Conservation (phyloP, 2,797 vertebrate genomes). For the Australoheros facetus region DNA sequence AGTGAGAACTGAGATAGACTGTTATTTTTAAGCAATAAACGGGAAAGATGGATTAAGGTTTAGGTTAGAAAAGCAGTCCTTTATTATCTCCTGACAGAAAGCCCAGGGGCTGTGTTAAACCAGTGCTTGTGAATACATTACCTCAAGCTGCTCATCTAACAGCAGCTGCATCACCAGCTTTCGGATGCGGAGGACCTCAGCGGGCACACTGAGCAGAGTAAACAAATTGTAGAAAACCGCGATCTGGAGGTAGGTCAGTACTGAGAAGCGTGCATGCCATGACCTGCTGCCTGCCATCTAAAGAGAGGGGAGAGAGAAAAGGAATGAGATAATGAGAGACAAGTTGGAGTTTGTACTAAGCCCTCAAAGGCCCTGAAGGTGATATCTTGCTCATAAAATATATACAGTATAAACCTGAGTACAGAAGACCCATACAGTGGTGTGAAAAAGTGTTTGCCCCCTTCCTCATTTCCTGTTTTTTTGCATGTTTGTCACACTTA, state of each 20-base stretch:
- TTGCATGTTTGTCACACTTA: no score
- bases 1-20: conserved; percentile 15
- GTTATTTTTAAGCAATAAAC: conserved; percentile 54
- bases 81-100: conserved; percentile 53
- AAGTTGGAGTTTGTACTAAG: not conserved
- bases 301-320: not conserved
- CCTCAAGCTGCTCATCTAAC: conserved; percentile 97
- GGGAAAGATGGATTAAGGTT: conserved; percentile 47
- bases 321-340: not conserved
- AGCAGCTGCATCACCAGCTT: conserved; percentile 90
- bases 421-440: not conserved
- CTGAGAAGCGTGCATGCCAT: conserved; percentile 94
- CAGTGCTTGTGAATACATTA: conserved; percentile 52
- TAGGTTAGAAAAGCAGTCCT: conserved; percentile 52
- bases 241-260: conserved; percentile 96
- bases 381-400: not conserved
- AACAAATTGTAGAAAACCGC: conserved; percentile 99
- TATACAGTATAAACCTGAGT: not conserved
- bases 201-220: conserved; percentile 88
- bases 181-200: conserved; percentile 85
- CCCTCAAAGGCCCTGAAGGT: not conserved
- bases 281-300: conserved; percentile 92
- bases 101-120: conserved; percentile 31
- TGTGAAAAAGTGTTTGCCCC: no score
- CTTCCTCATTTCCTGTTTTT: no score